Conservation (phyloP, 1,140 invertebrate genomes). For the Pogonognathellus flavescens region DNA sequence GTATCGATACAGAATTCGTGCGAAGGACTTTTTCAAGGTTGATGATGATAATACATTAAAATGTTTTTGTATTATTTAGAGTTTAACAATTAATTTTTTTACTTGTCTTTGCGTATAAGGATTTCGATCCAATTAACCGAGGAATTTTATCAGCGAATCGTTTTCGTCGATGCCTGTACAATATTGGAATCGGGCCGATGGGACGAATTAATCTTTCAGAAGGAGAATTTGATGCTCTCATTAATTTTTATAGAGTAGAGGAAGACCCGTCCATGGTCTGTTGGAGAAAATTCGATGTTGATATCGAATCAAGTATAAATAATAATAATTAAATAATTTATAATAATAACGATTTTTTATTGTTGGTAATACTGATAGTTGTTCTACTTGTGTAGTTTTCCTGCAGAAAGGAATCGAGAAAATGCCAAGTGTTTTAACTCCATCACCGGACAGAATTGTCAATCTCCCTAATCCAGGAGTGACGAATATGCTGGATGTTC, state of each 20-base stretch:
- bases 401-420: conserved; percentile 65
- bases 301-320: conserved; percentile 67
- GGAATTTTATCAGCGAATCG: conserved; percentile 63
- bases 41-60: not conserved
- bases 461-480: conserved; percentile 55
- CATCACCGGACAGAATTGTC: conserved; percentile 58
- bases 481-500: conserved; percentile 62
- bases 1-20: conserved; percentile 62
- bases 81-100: too few species aligned
- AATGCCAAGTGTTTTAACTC: conserved; percentile 61
- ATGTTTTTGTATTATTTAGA: too few species aligned
- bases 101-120: conserved; percentile 3
- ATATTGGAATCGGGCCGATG: conserved; percentile 61
- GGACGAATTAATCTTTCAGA: conserved; percentile 61
- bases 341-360: too few species aligned
- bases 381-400: conserved; percentile 57
- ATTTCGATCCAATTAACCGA: conserved; percentile 62
- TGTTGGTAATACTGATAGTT: too few species aligned
- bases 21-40: conserved; percentile 65
- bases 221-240: conserved; percentile 65
- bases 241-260: conserved; percentile 64
- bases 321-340: too few species aligned
- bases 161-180: conserved; percentile 62
- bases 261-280: conserved; percentile 61
- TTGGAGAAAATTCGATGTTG: conserved; percentile 66